Evolutionary conservation across 1,140 invertebrate species (phyloP), one percentile per base, ranked within the genome.

Genomic region (Heterodera carotae): DNA sequence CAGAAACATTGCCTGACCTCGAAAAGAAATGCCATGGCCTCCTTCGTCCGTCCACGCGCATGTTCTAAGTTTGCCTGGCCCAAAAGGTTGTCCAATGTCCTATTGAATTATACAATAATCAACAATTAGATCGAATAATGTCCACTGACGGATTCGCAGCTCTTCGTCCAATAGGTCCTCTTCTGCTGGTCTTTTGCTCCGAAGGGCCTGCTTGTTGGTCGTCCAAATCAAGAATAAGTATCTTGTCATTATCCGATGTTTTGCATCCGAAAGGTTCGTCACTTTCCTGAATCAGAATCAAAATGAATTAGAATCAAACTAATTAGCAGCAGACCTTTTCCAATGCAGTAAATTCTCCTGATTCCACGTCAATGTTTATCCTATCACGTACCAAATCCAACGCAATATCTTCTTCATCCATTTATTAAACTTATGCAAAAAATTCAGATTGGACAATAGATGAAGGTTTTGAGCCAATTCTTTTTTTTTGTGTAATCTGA

Each of bases 31-130:
- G 74, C 59, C 31, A 86, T 64, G 39, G 84, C 84, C 56, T 88
- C 81, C 22, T 71, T 70, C 5, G 74, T 80, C 31, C 81, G 71
- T 64, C 80, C 80, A 27, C 78, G 74, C 12, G 85, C 77, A 48
- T 85, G 75, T 64, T 73, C 76, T 3, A 86, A 34, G 73, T 88
- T 87, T 25, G 84, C 86, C 59, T 88, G 84, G 31, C 84, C 84
- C 27, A 86, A 60, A 15, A 86, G 48, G 18, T 76, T 80, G 69
- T 86, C 86, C 70, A 86, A 33, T 31, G 72, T 59, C 59, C 72
- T 74, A 71, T 27, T 43, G 8, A 72, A 39, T 71, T 36, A 12
- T 1, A 29, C 66, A 62, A 29, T 27, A 36, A 74, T 31, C 66
- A 62, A 29, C 43, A 36, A 74, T 31, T 74, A 4, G 27, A 48